Conservation (phyloP, 2,797 vertebrate genomes). For the Clamator glandarius region DNA sequence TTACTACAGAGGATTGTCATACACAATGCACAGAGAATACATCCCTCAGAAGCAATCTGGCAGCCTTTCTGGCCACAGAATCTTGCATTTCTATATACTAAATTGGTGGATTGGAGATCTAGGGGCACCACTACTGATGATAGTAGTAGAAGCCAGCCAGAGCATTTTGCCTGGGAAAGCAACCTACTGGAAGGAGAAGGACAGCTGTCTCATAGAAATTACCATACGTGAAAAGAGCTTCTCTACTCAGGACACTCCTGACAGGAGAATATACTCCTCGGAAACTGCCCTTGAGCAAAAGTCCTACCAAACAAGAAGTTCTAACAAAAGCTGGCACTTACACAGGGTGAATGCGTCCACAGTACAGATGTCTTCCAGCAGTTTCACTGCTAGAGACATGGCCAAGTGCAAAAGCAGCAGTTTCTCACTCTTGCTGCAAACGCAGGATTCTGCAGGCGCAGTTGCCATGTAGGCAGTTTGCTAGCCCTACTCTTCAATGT, state of each 20-base stretch:
- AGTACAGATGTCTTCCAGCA: not conserved
- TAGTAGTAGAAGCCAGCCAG: not conserved
- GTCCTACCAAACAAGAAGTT: constrained; percentile 21
- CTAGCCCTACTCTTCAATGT: not conserved
- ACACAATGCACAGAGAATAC: not conserved
- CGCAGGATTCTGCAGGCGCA: not conserved
- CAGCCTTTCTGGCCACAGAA: not conserved
- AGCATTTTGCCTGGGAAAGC: not conserved
- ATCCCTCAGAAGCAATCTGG: not conserved
- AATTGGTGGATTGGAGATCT: not conserved
- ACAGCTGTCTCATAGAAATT: not conserved
- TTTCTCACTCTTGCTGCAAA: constrained; percentile 11
- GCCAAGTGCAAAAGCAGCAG: constrained; percentile 28
- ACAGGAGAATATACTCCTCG: not conserved
- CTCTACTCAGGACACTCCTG: not conserved
- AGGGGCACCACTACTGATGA: not conserved
- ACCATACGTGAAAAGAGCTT: not conserved
- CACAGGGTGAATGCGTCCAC: not conserved
- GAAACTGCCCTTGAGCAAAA: not conserved
- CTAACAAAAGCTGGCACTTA: constrained; percentile 16
- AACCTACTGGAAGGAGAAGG: not conserved
- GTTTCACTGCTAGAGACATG: not conserved
- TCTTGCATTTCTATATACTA: not conserved
- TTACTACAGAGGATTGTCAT: not conserved
- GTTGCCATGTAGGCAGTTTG: not conserved